Base-by-base conservation (phyloP, 2,113 vertebrate genomes). In the Eleginops maclovinus region DNA sequence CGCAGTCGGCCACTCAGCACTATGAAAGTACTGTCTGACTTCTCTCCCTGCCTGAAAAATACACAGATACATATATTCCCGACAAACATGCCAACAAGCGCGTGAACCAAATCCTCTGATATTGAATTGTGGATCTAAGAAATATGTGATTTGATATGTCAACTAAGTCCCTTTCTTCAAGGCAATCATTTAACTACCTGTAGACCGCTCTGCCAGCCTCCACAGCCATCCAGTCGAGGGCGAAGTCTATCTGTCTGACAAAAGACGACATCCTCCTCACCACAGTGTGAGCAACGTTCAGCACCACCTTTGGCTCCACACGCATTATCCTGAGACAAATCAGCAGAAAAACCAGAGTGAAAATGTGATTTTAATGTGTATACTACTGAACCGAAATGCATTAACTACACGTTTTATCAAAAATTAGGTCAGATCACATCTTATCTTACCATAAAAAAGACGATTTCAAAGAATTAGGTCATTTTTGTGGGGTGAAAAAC, bases 141-240 rank as follows among this genome's bases (percentile, higher is more conserved):
- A 24, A 62, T 14, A 1, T 15, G 43, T 61, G 51, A 66, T n/a
- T 50, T 8, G 19, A 60, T 10, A 43, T 53, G 15, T 65, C 46
- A 47, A 49, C 36, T 16, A 44, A 55, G 4, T 24, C 12, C 31
- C 31, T 36, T 36, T 36, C 31, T 28, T 3, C 11, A 49, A 49
- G 12, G 43, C 14, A 9, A 62, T 41, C n/a, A 58, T 26, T 6
- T 9, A 85, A 80, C 50, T 90, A 98, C 98, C 97, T 97, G 94
- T 98, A 98, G 54, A 99, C 95, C 0, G 98, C 97, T 9, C 97
- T 90, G 16, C 96, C 97, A 0, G 98, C 98, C 81, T 99, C 98
- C 0, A 99, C 95, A 50, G 97, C 97, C 97, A 98, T 97, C 98
- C 98, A 99, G 72, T 99, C 98, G 13, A 99, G 93, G 8, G 98